These are phyloP conservation scores for Galago senegalensis DNA, from an alignment of 2,797 vertebrate genomes.

Conservation along the genomic window DNA sequence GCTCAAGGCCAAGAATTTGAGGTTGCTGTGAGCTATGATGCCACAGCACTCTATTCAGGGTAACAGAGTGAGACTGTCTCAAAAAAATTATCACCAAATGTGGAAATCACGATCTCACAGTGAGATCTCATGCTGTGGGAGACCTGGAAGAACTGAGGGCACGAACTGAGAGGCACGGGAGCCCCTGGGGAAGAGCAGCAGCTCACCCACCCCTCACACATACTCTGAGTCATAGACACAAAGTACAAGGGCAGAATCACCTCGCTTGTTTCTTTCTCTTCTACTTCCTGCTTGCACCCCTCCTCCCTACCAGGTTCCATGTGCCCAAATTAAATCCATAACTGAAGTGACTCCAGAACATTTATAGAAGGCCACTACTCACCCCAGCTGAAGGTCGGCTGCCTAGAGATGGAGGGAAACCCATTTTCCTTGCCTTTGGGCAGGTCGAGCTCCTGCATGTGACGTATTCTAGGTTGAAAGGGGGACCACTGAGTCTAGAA, in stretches of 20 bases:
- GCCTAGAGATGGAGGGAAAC: neutral
- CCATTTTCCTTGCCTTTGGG: neutral
- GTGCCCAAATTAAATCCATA: neutral
- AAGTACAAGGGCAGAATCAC: neutral
- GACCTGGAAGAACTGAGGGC: neutral
- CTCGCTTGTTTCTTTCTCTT: neutral
- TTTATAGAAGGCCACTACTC: neutral
- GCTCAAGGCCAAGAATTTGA: too few species aligned
- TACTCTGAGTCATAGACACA: neutral
- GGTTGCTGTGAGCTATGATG: too few species aligned
- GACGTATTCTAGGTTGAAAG: neutral
- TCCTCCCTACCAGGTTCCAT: neutral
- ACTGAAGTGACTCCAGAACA: neutral
- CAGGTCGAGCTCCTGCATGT: neutral
- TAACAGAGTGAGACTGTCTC: too few species aligned
- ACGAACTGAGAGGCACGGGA: neutral
- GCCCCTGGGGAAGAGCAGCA: constrained; percentile 2
- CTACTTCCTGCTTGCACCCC: neutral
- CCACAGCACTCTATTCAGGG: too few species aligned
- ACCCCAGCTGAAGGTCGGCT: neutral
- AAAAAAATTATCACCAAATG: neutral
- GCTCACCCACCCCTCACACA: neutral
- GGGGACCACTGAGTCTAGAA: neutral
- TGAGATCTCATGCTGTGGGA: neutral
- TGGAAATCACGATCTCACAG: neutral